Percentiles rank a stretch among this genome's conserved stretches.
These are phyloP conservation scores for Nanger granti DNA, from an alignment of 2,113 vertebrate species.

Conservation along the genomic window DNA sequence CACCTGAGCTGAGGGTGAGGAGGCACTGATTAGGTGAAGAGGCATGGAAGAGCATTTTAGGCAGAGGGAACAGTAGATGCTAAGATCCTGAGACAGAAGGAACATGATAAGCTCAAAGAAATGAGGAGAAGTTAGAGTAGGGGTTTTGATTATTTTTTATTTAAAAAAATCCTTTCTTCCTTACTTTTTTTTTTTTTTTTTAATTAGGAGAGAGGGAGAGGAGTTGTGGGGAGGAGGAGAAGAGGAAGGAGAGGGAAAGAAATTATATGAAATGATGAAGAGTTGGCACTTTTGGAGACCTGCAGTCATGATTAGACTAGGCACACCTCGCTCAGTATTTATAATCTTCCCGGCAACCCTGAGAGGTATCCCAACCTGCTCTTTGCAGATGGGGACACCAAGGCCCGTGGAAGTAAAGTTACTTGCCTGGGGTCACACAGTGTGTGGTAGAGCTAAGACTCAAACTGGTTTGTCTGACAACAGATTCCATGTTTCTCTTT, in stretches of 20 bases:
- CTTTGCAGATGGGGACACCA: neutral
- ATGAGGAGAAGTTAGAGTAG: neutral
- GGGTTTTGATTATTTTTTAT: neutral
- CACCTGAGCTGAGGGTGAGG: neutral
- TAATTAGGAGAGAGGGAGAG: neutral
- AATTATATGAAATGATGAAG: too few relatives aligned
- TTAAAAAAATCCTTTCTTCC: neutral
- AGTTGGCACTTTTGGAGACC: neutral
- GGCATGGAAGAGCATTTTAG: neutral
- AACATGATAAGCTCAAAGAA: neutral
- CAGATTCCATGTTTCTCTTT: too few relatives aligned
- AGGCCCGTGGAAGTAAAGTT: neutral
- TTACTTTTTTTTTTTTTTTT: neutral
- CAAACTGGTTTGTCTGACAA: neutral
- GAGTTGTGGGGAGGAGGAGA: neutral
- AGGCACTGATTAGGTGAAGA: neutral
- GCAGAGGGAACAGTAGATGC: neutral
- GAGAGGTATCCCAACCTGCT: neutral
- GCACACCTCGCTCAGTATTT: accelerated
- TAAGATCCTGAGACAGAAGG: neutral
- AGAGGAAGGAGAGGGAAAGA: neutral
- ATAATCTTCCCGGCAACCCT: neutral
- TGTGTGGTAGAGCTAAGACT: neutral
- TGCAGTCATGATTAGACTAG: accelerated
- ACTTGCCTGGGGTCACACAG: neutral